Conservation (phyloP, 1,140 invertebrate genomes). For the Octopus bimaculoides region DNA sequence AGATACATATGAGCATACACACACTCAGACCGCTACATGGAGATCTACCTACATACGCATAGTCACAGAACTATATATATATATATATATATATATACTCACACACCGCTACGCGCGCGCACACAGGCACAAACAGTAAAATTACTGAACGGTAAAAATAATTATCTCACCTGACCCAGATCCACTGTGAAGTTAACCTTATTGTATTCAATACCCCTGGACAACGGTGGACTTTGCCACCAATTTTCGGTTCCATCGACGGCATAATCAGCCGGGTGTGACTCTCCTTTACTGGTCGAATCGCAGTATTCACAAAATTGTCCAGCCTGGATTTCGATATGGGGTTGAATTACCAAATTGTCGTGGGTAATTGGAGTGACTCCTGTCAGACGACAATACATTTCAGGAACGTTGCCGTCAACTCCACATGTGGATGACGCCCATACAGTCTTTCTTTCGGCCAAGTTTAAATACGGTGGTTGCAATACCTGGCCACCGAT, state of each 20-base stretch:
- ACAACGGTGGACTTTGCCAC: constrained; percentile 82
- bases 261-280: constrained; percentile 85
- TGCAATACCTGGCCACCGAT: too few species aligned
- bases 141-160: not conserved
- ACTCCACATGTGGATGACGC: too few species aligned
- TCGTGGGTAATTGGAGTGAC: too few species aligned
- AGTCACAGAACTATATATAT: not conserved
- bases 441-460: too few species aligned
- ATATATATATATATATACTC: not conserved
- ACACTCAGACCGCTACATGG: not conserved
- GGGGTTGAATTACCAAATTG: too few species aligned
- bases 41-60: not conserved
- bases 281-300: constrained; percentile 55
- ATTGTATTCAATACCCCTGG: constrained; percentile 92
- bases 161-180: constrained; percentile 76
- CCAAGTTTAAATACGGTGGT: too few species aligned
- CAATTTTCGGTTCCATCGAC: constrained; percentile 93
- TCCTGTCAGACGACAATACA: too few species aligned
- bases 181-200: constrained; percentile 97
- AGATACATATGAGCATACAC: not conserved
- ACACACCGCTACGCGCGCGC: not conserved
- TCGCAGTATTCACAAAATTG: too few species aligned
- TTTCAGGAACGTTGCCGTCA: too few species aligned
- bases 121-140: not conserved
- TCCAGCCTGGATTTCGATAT: too few species aligned